Evolutionary conservation across 2,888 invertebrate species (phyloP).

Genomic region (Oligia strigilis): DNA sequence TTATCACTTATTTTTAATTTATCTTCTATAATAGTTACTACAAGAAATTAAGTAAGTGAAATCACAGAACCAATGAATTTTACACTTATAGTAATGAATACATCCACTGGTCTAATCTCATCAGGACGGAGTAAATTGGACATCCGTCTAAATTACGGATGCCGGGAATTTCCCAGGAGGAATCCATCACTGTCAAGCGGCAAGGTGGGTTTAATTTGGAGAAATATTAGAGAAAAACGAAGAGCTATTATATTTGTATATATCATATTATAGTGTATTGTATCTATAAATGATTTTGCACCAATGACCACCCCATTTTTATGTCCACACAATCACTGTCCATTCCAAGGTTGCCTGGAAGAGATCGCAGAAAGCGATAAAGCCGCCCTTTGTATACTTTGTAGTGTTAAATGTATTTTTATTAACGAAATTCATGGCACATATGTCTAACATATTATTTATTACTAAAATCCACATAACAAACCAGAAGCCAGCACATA

Average conservation of each 20-base stretch:
- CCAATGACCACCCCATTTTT: no score
- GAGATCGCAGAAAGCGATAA: no score
- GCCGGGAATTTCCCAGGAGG: conserved; percentile 33
- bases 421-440: background rate
- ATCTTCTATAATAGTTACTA: background rate
- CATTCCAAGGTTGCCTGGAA: no score
- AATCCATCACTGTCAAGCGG: conserved; percentile 60
- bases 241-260: background rate
- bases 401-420: no score
- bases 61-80: conserved; percentile 17
- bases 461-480: conserved; percentile 1
- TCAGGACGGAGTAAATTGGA: conserved; percentile 22
- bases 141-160: conserved; percentile 32
- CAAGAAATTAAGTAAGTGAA: background rate
- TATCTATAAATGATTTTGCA: no score
- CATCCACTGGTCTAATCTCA: conserved; percentile 27
- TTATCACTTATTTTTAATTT: background rate
- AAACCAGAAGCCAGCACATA: conserved; percentile 18
- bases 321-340: no score
- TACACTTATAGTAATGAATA: conserved; percentile 28
- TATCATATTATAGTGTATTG: background rate
- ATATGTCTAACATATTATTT: background rate
- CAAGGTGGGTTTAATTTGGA: conserved; percentile 44
- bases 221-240: conserved; percentile 27
- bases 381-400: no score